A percentile compares a stretch with the other conserved stretches of the same genome.
These are phyloP conservation scores for Solenodon paradoxus DNA, from an alignment of 2,113 vertebrate genomes.

Conservation along the genomic window DNA sequence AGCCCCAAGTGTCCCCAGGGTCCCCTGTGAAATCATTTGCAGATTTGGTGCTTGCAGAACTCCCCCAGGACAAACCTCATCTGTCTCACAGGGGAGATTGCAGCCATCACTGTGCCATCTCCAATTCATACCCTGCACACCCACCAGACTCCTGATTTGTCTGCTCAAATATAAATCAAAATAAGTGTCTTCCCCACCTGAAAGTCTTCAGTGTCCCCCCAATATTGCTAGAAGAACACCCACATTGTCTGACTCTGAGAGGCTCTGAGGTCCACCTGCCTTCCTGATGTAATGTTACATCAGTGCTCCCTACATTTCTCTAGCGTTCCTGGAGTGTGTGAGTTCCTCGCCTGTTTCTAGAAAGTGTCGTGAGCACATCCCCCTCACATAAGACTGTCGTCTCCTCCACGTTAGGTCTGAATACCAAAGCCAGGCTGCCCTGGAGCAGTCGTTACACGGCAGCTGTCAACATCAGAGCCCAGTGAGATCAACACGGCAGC, in stretches of 20 bases:
- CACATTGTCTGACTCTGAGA: not conserved
- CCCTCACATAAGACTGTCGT: not conserved
- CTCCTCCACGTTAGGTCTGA: not conserved
- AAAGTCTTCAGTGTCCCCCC: not conserved
- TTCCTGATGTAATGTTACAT: fast-evolving
- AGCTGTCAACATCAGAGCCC: no score
- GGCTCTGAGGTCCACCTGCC: fast-evolving
- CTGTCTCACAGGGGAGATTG: fast-evolving
- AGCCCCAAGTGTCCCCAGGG: no score
- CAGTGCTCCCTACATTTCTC: not conserved
- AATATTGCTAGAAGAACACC: not conserved
- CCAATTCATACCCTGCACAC: not conserved
- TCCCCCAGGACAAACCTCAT: not conserved
- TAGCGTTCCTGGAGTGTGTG: not conserved
- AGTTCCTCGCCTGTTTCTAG: not conserved
- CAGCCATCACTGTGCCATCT: fast-evolving
- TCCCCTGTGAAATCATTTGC: no score
- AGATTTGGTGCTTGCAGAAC: no score
- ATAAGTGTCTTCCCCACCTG: not conserved
- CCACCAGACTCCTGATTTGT: fast-evolving
- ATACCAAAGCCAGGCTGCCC: not conserved
- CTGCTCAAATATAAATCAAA: not conserved
- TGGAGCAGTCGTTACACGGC: no score
- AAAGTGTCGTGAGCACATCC: not conserved
- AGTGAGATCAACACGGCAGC: no score